A percentile compares a stretch with the other conserved stretches of the same genome.
phyloP scores from a whole-genome alignment of 2,797 vertebrate species.

The Propithecus deckenii region DNA sequence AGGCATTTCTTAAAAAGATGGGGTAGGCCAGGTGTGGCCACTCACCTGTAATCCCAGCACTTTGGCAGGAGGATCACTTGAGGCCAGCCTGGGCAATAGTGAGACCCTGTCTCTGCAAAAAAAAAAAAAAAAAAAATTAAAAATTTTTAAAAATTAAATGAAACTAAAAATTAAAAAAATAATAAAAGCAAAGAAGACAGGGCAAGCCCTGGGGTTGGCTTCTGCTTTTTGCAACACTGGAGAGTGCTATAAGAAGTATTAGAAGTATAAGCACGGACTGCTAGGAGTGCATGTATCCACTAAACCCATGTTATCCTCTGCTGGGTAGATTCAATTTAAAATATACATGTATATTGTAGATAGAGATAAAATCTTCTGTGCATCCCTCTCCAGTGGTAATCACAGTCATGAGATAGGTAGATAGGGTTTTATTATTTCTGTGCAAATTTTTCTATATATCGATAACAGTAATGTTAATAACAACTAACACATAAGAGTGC shows the following conservation, averaged over 20 bases:
- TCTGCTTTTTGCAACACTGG: not conserved
- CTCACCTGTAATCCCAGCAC: too few species aligned
- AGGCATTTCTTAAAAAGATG: too few species aligned
- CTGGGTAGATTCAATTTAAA: not conserved
- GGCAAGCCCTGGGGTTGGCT: not conserved
- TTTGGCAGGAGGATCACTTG: too few species aligned
- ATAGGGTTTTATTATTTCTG: not conserved
- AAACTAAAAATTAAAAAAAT: too few species aligned
- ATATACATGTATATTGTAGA: not conserved
- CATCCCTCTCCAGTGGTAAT: not conserved
- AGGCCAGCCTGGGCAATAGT: too few species aligned
- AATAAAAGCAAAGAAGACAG: not conserved
- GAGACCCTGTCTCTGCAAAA: too few species aligned
- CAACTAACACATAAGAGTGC: not conserved
- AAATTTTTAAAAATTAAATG: too few species aligned
- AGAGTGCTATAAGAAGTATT: not conserved
- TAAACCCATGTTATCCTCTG: not conserved
- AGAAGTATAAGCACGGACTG: not conserved
- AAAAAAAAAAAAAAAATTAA: too few species aligned
- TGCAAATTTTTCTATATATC: not conserved
- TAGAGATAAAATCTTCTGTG: not conserved
- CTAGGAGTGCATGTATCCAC: not conserved
- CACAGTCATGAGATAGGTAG: not conserved
- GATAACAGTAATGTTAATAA: not conserved
- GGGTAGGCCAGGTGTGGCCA: too few species aligned